Conservation (phyloP, 92 coral and sea anemone genomes). For the Porites divaricata region DNA sequence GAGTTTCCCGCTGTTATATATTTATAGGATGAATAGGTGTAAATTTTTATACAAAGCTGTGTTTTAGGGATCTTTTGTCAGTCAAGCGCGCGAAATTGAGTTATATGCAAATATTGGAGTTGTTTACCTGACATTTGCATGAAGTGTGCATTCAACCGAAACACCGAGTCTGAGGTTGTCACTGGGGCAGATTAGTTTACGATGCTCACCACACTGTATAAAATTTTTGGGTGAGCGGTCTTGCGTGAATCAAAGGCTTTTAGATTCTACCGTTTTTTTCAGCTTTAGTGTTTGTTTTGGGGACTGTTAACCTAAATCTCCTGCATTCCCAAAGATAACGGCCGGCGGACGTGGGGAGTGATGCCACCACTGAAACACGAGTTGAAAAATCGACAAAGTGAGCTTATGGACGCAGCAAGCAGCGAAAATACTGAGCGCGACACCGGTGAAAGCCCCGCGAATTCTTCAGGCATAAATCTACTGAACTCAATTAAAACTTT, state of each 20-base stretch:
- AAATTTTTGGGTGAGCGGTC: conserved; percentile 18
- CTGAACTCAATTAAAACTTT: conserved; percentile 98
- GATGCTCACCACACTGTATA: conserved; percentile 23
- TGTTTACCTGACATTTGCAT: conserved; percentile 78
- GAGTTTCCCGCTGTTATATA: not conserved
- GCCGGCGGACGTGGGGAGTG: not conserved
- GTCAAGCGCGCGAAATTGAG: conserved; percentile 27
- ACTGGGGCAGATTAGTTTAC: conserved; percentile 41
- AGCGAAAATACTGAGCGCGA: conserved; percentile 28
- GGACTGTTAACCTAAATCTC: not conserved
- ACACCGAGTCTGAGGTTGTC: conserved; percentile 68
- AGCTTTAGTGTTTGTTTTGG: not conserved
- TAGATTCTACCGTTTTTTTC: not conserved
- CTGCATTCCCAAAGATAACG: not conserved
- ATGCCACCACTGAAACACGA: conserved; percentile 19
- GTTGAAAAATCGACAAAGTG: conserved; percentile 54
- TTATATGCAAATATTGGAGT: conserved; percentile 79
- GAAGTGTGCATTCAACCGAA: conserved; percentile 90
- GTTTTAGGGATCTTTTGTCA: conserved; percentile 4
- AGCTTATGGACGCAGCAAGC: conserved; percentile 58
- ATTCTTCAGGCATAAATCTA: conserved; percentile 78
- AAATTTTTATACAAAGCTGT: not conserved
- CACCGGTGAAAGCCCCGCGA: conserved; percentile 56
- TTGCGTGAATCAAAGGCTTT: conserved; percentile 6
- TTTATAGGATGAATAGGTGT: not conserved